Evolutionary conservation across 1,140 invertebrate species (phyloP), one percentile per base, ranked within the genome.

Genomic region (Nasonia giraulti): DNA sequence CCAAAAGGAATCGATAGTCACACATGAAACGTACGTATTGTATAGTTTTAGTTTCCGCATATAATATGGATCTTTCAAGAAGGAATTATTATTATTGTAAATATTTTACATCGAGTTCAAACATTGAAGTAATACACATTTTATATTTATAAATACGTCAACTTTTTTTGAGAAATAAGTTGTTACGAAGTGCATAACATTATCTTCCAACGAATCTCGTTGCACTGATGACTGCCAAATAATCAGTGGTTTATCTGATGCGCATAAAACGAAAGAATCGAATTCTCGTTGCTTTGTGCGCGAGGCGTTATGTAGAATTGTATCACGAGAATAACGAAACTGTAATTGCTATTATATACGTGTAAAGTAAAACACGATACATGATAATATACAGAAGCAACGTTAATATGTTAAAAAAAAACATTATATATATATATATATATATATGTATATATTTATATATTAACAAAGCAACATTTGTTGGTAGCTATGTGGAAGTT

Each of bases 201-300:
- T 71, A 71, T 12, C 68, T 62, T 80, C 14, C 37, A 75, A 44
- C 33, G 40, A 80, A 55, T 10, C 27, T 50, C 40, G 23, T 74
- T 81, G 20, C 40, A 75, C 69, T 85, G 71, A 44, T 85, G 71
- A 80, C 78, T 85, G 83, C 77, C 83, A 85, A 85, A 85, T 40
- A 55, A 69, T 85, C 71, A 80, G 47, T 80, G 69, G 12, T 80
- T 79, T 11, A 73, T 73, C 20, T 3, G 11, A 77, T 40, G 37
- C 50, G 31, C 40, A 62, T n/a, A 47, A 55, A 76, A 44, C 10
- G 2, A 76, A 66, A 76, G 17, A 68, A 83, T 78, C 37, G 55
- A 83, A 83, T 77, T 77, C 8, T 44, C 37, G 33, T 20, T 33
- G 33, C 37, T 33, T 75, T 40, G 27, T 20, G 8, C 47, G 47